Evolutionary conservation across 2,888 invertebrate genomes (phyloP), one percentile per base, ranked within the genome.

Genomic region (Noctua pronuba): DNA sequence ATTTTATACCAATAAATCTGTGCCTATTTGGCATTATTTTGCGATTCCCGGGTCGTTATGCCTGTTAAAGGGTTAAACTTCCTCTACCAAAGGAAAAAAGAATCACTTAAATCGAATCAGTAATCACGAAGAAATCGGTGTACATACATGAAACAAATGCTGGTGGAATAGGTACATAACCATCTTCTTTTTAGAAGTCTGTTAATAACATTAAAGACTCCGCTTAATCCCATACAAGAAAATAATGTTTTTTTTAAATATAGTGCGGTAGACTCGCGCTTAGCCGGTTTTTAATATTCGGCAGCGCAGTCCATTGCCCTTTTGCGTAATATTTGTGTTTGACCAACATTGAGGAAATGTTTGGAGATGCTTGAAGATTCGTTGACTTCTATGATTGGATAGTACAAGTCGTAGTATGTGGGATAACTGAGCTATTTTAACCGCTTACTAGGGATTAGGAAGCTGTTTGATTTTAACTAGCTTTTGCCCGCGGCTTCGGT

Each of bases 351-450:
- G 35, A 64, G 31, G 24, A 41, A 79, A 85, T 85, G 64, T 85
- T 85, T 83, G 73, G 18, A 35, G 38, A 82, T 82, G 55, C 83
- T 83, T 68, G 31, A 76, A 58, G 46, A 83, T 73, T 67, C 83
- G 69, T 85, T 83, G 83, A 76, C 83, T 73, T 85, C 62, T 60
- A 35, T 28, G 66, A 35, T 35, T 69, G n/a, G n/a, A 41, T 65
- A 28, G 65, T 65, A 65, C 41, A 8, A 65, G 66, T 21, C 35
- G 10, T 31, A 16, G 24, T 28, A 28, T 66, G 66, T 38, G 66
- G 28, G 18, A 31, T 65, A 28, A 44, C 31, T 46, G n/a, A 44
- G 16, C 4, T 62, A 21, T 62, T 62, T n/a, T 18, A 28, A 38
- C 21, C 16, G 16, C 3, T 38, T 13, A 13, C 24, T 24, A 28